These are phyloP conservation scores for Platichthys flesus DNA, from an alignment of 2,113 vertebrate species.

Conservation along the genomic window DNA sequence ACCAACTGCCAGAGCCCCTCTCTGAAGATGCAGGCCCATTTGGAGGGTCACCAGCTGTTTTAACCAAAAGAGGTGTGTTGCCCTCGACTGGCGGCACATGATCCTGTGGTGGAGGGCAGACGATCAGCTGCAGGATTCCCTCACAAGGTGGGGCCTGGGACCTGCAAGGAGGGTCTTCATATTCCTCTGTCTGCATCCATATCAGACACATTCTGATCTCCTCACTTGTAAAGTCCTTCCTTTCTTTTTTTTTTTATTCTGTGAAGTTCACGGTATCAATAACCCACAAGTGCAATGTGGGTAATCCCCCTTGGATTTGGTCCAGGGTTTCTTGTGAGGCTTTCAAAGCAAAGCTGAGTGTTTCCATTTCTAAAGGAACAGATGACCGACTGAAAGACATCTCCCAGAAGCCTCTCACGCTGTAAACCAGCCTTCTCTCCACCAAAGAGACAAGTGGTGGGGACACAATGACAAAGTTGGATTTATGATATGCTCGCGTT, in stretches of 20 bases:
- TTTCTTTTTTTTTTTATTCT: constrained; percentile 7
- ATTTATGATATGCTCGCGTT: constrained; percentile 22
- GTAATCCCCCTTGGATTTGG: constrained; percentile 58
- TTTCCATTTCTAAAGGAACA: constrained; percentile 16
- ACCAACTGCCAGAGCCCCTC: constrained; percentile 53
- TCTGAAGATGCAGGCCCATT: constrained; percentile 47
- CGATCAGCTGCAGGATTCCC: constrained; percentile 59
- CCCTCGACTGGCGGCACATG: constrained; percentile 38
- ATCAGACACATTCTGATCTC: constrained; percentile 2
- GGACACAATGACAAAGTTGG: constrained; percentile 11
- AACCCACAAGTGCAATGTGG: constrained; percentile 37
- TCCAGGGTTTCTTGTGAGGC: constrained; percentile 38
- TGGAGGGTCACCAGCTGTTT: constrained; percentile 66
- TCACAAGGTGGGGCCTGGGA: constrained; percentile 61
- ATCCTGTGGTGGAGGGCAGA: constrained; percentile 34
- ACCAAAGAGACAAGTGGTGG: constrained; percentile 4
- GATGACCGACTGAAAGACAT: constrained; percentile 33
- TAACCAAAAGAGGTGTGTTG: constrained; percentile 36
- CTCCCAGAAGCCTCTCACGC: constrained; percentile 14
- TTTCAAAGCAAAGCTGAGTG: constrained; percentile 29
- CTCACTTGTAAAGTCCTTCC: not conserved
- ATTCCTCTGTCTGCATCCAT: constrained; percentile 32
- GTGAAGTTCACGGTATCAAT: constrained; percentile 54
- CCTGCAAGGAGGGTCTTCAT: constrained; percentile 3
- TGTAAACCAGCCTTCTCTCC: not conserved